Evolutionary conservation across 2,888 invertebrate species (phyloP), one percentile per base, ranked within the genome.

Genomic region (Torymus aiolomorphi): DNA sequence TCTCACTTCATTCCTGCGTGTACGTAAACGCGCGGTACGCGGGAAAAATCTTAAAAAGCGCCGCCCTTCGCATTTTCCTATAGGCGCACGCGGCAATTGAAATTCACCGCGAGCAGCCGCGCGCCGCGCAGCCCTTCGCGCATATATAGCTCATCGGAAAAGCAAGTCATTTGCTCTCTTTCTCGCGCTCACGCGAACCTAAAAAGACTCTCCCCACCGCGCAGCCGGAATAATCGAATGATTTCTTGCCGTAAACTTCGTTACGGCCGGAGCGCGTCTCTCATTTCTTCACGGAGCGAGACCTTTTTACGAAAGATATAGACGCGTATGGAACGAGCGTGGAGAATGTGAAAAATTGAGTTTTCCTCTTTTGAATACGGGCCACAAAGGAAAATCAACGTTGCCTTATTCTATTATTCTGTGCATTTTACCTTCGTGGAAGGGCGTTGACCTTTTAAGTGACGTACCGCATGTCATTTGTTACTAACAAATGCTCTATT

Each of bases 31-130:
- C 24, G 8, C 52, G 54, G 31, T 8, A 54, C 49, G 63, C 31
- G 18, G 16, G 63, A 59, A 56, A 18, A 66, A 75, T 66, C 49
- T 49, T 16, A 49, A 63, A 24, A 56, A 14, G 52, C 18, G 54
- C n/a, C 18, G 54, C n/a, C 65, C 75, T 66, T 75, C 66, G 75
- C 51, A 75, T 75, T 66, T 57, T 63, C 59, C 54, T 56, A n/a
- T n/a, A 49, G 54, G 54, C 18, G 52, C 72, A 5, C n/a, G 54
- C 12, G 31, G 20, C n/a, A 20, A 73, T 66, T 66, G 75, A 75
- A 59, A 75, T 75, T 75, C 59, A 75, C n/a, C 59, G 49, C 2
- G 54, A 57, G 14, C 16, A 16, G 18, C 10, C 54, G 49, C n/a
- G n/a, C n/a, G n/a, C n/a, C 18, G 31, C 31, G 5, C 2, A 59